Evolutionary conservation across 2,797 vertebrate genomes (phyloP), one percentile per base, ranked within the genome.

Genomic region (Strix occidentalis): DNA sequence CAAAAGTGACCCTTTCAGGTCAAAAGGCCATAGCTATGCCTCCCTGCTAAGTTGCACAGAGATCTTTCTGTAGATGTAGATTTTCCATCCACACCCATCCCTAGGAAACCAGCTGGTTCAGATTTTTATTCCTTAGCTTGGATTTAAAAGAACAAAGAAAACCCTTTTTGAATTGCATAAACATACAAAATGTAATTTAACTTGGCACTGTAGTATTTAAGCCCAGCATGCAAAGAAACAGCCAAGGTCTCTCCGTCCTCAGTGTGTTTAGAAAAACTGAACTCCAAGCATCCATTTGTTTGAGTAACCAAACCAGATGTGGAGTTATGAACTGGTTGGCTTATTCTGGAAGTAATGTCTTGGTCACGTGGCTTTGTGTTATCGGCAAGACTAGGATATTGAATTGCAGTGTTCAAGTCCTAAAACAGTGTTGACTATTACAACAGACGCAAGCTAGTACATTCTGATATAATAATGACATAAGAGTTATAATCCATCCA

Each of bases 71-170:
- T 69, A 80, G 81, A 89, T 85, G 72, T 1, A 57, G 76, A 58
- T 78, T 92, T 97, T 95, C 92, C 58, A 78, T 75, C 93, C 78
- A 84, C 75, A 50, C 87, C 50, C 65, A 87, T 15, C 51, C 79
- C 83, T 53, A 82, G 51, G 77, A 96, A 93, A 78, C 63, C 96
- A 97, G 94, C 90, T 96, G 90, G 95, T 97, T 96, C 90, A 7
- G 20, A 97, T 96, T 97, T 96, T 93, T 96, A 81, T 92, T 93
- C 79, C 94, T 90, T 93, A 92, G 63, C 79, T 93, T 84, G 79
- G 89, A 90, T 92, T 94, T 93, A 86, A 92, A 96, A 91, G 95
- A 95, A 96, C 93, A 97, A 96, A 95, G 95, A 86, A 94, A 95
- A 29, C 35, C 54, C 69, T 81, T 92, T 92, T 78, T 86, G 57